Percentiles rank a stretch among this genome's conserved stretches.
These are phyloP conservation scores for Corythoichthys haematopterus DNA, from an alignment of 2,113 vertebrate genomes.

Conservation along the genomic window DNA sequence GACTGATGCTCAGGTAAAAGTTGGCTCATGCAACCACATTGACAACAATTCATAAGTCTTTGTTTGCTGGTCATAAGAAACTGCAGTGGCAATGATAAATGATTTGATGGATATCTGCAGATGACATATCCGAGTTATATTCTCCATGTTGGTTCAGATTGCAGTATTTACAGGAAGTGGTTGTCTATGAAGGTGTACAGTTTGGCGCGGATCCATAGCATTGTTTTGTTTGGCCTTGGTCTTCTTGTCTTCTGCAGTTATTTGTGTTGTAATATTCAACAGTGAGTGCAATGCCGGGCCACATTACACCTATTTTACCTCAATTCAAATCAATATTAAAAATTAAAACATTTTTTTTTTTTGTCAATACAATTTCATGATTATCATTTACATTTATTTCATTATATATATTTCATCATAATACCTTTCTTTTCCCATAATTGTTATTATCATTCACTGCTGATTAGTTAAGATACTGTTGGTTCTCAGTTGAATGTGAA, in stretches of 20 bases:
- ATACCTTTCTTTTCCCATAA: neutral
- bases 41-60: no score
- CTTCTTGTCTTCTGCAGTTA: neutral
- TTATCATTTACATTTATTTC: no score
- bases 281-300: neutral
- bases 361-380: no score
- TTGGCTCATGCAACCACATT: neutral
- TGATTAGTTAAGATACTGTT: no score
- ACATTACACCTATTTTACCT: neutral
- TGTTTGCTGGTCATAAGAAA: no score
- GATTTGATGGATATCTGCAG: no score
- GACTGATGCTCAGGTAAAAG: constrained; percentile 91
- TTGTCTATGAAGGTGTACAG: neutral
- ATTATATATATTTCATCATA: neutral
- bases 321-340: neutral
- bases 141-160: no score
- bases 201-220: neutral
- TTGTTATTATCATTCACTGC: no score
- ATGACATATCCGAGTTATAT: no score
- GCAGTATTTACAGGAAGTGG: neutral
- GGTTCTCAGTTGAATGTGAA: neutral
- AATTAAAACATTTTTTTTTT: neutral
- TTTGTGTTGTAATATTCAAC: neutral
- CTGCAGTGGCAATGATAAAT: no score
- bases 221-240: neutral